Evolutionary conservation across 2,888 invertebrate species (phyloP).

Genomic region (Ctena decussata): DNA sequence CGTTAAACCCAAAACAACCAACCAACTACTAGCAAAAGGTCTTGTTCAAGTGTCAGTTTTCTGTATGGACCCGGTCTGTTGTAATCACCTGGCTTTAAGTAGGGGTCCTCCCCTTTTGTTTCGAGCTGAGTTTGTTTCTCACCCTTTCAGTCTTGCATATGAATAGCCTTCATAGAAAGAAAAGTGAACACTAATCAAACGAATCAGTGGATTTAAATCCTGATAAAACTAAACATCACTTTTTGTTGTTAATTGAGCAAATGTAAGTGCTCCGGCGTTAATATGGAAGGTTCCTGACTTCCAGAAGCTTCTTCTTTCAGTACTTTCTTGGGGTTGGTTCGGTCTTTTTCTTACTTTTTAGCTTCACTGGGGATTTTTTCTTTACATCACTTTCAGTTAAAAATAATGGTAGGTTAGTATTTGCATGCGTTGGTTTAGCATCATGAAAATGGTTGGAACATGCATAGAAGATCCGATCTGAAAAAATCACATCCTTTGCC

Average conservation of each 20-base stretch:
- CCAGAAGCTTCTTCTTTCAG: neutral
- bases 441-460: conserved; percentile 25
- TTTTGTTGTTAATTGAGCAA: conserved; percentile 10
- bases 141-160: conserved; percentile 43
- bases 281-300: neutral
- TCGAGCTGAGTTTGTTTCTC: conserved; percentile 26
- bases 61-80: conserved; percentile 13
- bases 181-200: conserved; percentile 33
- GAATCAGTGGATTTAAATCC: conserved; percentile 25
- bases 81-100: neutral
- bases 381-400: neutral
- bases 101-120: neutral
- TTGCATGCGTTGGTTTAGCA: neutral
- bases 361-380: neutral
- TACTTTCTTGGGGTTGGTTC: neutral
- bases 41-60: conserved; percentile 35
- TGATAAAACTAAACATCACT: conserved; percentile 30
- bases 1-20: too few species aligned
- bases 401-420: neutral
- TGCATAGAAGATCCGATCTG: neutral
- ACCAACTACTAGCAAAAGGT: too few species aligned
- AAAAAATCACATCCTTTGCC: neutral
- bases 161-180: neutral
- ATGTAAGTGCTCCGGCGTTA: neutral
- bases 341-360: neutral